Base-by-base conservation (phyloP, 2,113 vertebrate species). In the Herpailurus yagouaroundi region DNA sequence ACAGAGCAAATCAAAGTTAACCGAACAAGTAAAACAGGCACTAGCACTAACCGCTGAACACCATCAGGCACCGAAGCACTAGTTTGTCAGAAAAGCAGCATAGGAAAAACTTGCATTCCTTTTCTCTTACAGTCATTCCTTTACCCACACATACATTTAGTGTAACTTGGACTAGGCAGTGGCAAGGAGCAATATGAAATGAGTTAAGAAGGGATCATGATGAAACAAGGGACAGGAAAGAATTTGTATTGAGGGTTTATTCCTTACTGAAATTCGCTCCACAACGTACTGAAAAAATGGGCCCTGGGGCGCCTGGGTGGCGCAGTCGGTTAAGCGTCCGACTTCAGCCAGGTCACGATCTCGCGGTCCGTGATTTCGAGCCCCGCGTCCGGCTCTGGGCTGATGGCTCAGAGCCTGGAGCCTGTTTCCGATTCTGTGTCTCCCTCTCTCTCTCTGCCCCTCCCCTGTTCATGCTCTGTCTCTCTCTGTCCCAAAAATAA, bases 1-100 rank as follows among this genome's bases (percentile, higher is more conserved):
- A 73, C 36, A 77, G 0, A 94, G 31, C 36, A 89, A 74, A 84
- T 86, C 77, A 92, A 90, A 90, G n/a, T 66, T 68, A 85, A 96
- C 19, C 50, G 81, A 83, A 87, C 19, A 71, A 91, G 60, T 8
- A 66, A 88, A 91, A 76, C 36, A 73, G 69, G 69, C 21, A 74
- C 27, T 15, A 87, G 45, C 50, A 80, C 33, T 45, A 73, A 38
- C 4, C 1, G 25, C 55, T 68, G 11, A 95, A 86, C 33, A 68
- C 52, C 14, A 14, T 21, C 14, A 41, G 36, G 19, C 77, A 60
- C 74, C 18, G 41, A 57, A 89, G 36, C 63, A 64, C 5, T 50
- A 50, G n/a, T 87, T 84, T 31, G 81, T 64, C 29, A 33, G 63
- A 80, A 87, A 38, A 60, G 27, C 38, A 15, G 52, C 31, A 12